Evolutionary conservation across 1,140 invertebrate species (phyloP), one percentile per base, ranked within the genome.

Genomic region (Zophobas atratus): DNA sequence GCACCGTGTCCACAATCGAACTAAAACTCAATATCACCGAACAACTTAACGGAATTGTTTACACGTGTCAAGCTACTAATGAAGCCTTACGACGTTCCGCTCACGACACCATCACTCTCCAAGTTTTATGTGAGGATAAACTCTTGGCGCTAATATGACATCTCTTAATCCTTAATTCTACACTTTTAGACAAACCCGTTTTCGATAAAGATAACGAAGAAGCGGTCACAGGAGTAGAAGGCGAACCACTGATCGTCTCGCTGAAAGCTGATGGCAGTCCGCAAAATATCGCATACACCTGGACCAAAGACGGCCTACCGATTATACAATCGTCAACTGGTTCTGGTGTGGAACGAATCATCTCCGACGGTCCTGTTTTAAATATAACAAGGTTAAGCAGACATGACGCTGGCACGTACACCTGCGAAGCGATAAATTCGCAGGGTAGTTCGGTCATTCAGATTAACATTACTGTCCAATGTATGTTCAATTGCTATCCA

Each of bases 51-150:
- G 93, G 92, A 41, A 87, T 94, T 8, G 91, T 96, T 20, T 98
- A 97, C 87, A 97, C 95, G 4, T 99, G 98, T 86, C 93, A 97
- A 85, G 98, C 97, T 0, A 93, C 92, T 82, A 98, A 98, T 87
- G 89, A 92, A 33, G 91, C 92, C n/a, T 87, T 98, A 76, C 92
- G 95, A 81, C 89, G 95, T 74, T 94, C 93, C 79, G 93, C 95
- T 4, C 95, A 97, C 85, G 95, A 98, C 86, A 95, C 95, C 0
- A 90, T 96, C 41, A 94, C 93, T 0, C 89, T 99, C 33, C 93
- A 96, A 90, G 94, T 99, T 57, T 87, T 96, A 74, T 98, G 97
- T 98, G 90, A 96, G 96, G 94, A 82, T 72, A 49, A 41, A 51
- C 46, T 43, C 51, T 32, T 20, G 3, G n/a, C 49, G n/a, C 38